Conservation (phyloP, 1,140 invertebrate species). For the Phenacoccus solenopsis region DNA sequence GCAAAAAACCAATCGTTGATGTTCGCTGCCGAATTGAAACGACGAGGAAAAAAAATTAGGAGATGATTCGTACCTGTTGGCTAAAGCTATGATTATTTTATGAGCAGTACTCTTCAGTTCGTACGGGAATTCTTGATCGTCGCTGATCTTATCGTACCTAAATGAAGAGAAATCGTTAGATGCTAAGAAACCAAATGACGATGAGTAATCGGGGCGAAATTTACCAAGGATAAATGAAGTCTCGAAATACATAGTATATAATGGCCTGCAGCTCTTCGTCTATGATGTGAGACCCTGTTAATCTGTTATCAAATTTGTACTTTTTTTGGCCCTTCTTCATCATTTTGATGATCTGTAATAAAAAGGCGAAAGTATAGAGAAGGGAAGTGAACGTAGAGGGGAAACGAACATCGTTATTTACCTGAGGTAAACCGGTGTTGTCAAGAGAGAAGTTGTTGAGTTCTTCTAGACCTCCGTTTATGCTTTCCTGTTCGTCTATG, state of each 20-base stretch:
- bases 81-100: conserved; percentile 41
- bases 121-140: conserved; percentile 40
- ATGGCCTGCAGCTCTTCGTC: conserved; percentile 60
- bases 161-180: conserved; percentile 25
- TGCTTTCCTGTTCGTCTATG: neutral
- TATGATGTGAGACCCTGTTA: conserved; percentile 53
- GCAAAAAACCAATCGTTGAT: no score
- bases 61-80: conserved; percentile 43
- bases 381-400: no score
- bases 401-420: neutral
- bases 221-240: conserved; percentile 56
- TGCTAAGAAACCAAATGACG: neutral
- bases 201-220: neutral
- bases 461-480: neutral
- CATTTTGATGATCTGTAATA: neutral
- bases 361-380: no score
- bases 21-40: no score
- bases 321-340: conserved; percentile 21
- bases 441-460: neutral
- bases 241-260: conserved; percentile 55
- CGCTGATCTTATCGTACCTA: conserved; percentile 42
- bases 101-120: conserved; percentile 40
- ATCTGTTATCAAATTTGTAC: conserved; percentile 38
- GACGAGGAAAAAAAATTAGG: no score
- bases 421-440: neutral